Percentiles rank a stretch among this genome's conserved stretches.
These are phyloP conservation scores for Armadillidium nasatum DNA, from an alignment of 1,140 invertebrate genomes.

Conservation along the genomic window DNA sequence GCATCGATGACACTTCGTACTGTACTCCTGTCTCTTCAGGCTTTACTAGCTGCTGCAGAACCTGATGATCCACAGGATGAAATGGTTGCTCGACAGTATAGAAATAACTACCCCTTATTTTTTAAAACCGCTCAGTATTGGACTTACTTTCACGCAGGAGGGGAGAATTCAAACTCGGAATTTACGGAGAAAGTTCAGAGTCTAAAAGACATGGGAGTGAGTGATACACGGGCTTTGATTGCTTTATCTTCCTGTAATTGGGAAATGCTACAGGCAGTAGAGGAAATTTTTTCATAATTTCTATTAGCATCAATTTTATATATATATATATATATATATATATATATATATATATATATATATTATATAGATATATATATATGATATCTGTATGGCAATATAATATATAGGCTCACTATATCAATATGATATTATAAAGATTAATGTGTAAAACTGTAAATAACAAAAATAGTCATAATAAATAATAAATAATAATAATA, in stretches of 20 bases:
- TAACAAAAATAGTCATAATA: too few species aligned
- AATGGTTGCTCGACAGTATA: slow-evolving; percentile 95
- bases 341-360: too few species aligned
- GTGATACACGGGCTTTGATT: slow-evolving; percentile 55
- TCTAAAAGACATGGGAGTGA: slow-evolving; percentile 80
- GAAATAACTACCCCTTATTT: slow-evolving; percentile 81
- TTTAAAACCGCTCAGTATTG: too few species aligned
- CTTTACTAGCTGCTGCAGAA: slow-evolving; percentile 84
- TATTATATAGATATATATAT: too few species aligned
- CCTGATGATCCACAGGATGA: slow-evolving; percentile 95
- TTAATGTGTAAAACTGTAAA: too few species aligned
- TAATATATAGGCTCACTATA: too few species aligned
- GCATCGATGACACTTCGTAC: too few species aligned
- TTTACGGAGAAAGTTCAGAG: slow-evolving; percentile 76
- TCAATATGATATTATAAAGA: too few species aligned
- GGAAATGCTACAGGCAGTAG: slow-evolving; percentile 83
- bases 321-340: too few species aligned
- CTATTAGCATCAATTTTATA: too few species aligned
- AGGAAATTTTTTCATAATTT: slow-evolving; percentile 78
- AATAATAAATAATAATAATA: too few species aligned
- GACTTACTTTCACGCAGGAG: slow-evolving; percentile 90
- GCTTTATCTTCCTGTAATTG: slow-evolving; percentile 78
- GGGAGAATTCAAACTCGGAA: slow-evolving; percentile 53
- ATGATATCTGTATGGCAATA: too few species aligned
- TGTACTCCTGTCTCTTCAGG: slow-evolving; percentile 78